Conservation (phyloP, 2,888 invertebrate species). For the Polylopha cassiicola region DNA sequence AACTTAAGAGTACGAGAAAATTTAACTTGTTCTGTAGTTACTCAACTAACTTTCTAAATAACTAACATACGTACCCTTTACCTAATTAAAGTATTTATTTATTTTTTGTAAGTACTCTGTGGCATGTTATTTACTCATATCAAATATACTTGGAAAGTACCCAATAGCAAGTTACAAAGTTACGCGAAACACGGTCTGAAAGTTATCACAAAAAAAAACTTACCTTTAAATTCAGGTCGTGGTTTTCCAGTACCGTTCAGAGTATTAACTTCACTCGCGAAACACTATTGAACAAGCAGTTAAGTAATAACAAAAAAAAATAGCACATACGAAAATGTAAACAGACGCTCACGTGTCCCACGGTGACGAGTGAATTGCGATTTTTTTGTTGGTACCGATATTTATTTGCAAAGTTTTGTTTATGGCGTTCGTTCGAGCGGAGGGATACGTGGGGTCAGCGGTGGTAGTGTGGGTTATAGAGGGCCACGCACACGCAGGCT, state of each 20-base stretch:
- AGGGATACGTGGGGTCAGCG: slow-evolving; percentile 30
- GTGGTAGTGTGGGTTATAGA: slow-evolving; percentile 32
- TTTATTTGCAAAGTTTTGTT: slow-evolving; percentile 25
- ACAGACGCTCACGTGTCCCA: slow-evolving; percentile 27
- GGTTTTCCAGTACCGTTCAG: slow-evolving; percentile 51
- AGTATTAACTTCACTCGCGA: slow-evolving; percentile 62
- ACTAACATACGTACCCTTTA: slow-evolving; percentile 18
- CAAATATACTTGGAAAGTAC: too few relatives aligned
- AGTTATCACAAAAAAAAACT: slow-evolving; percentile 31
- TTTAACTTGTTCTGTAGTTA: slow-evolving; percentile 67
- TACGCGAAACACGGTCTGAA: too few relatives aligned
- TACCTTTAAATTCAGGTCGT: slow-evolving; percentile 62
- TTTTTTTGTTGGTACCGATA: slow-evolving; percentile 4
- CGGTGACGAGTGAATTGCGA: slow-evolving; percentile 2
- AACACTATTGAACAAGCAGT: slow-evolving; percentile 50
- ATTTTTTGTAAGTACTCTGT: slow-evolving; percentile 17
- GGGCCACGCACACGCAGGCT: slow-evolving; percentile 47
- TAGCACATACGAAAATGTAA: slow-evolving; percentile 44
- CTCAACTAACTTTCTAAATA: slow-evolving; percentile 68
- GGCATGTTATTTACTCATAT: too few relatives aligned
- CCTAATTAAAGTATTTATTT: slow-evolving; percentile 24
- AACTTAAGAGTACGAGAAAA: slow-evolving; percentile 48
- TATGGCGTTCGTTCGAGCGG: slow-evolving; percentile 37
- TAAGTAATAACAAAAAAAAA: slow-evolving; percentile 37
- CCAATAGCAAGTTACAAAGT: too few relatives aligned